Conservation (phyloP, 2,113 vertebrate genomes). For the Trochalopteron elliotii region DNA sequence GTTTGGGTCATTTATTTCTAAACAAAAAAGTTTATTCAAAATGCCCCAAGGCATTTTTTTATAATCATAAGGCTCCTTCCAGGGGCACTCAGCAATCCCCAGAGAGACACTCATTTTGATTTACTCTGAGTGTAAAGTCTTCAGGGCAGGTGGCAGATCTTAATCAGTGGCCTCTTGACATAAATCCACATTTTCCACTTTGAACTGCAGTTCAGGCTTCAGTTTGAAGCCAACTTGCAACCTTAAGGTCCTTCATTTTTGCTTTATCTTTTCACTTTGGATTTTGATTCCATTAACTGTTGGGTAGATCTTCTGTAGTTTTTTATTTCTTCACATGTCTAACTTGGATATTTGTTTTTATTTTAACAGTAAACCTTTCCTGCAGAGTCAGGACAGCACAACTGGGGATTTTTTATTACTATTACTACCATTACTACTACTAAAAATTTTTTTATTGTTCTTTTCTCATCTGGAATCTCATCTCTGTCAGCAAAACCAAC, state of each 20-base stretch:
- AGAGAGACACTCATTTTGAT: neutral
- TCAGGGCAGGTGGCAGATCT: conserved; percentile 29
- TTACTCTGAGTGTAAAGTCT: neutral
- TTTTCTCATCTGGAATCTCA: neutral
- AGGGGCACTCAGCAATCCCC: neutral
- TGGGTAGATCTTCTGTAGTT: neutral
- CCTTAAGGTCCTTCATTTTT: neutral
- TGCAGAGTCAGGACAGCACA: neutral
- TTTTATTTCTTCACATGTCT: neutral
- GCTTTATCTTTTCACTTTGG: neutral
- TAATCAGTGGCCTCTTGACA: conserved; percentile 14
- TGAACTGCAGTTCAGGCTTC: neutral
- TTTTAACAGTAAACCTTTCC: neutral
- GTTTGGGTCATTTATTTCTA: neutral
- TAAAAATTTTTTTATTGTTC: neutral
- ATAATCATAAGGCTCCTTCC: neutral
- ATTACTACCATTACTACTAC: neutral
- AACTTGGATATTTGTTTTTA: neutral
- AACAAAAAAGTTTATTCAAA: conserved; percentile 3
- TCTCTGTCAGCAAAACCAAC: neutral
- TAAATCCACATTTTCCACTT: conserved; percentile 34
- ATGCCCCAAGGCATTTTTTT: neutral
- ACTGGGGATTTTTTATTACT: neutral
- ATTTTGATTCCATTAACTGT: neutral
- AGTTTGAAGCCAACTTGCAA: neutral